A percentile compares a stretch with the other conserved stretches of the same genome.
phyloP scores from a whole-genome alignment of 2,797 vertebrate genomes.

The Rhabdophis nuchalis region DNA sequence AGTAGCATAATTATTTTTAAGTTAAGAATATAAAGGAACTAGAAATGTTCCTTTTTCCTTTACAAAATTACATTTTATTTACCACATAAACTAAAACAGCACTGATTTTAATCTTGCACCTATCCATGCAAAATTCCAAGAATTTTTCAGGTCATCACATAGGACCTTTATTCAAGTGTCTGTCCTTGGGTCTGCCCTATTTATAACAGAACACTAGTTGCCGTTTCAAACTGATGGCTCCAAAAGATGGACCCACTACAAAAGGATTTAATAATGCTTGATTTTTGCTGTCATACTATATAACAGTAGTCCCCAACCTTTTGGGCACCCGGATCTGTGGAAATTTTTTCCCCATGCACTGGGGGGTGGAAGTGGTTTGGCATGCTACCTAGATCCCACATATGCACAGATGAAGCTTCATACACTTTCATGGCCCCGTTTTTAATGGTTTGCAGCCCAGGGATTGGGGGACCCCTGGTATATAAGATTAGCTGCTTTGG shows the following conservation, averaged over 20 bases:
- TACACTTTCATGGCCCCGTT: not conserved
- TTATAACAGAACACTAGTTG: constrained; percentile 36
- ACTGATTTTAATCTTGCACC: constrained; percentile 30
- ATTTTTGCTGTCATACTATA: constrained; percentile 61
- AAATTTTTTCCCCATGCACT: not conserved
- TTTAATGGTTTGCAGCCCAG: not conserved
- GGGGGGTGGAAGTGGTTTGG: not conserved
- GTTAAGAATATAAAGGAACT: not conserved
- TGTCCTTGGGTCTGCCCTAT: constrained; percentile 45
- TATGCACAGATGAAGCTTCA: not conserved
- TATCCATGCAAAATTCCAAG: constrained; percentile 65
- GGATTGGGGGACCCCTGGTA: not conserved
- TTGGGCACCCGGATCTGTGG: not conserved
- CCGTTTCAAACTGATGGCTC: constrained; percentile 63
- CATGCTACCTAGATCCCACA: not conserved
- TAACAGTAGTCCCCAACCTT: not conserved
- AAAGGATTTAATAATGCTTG: constrained; percentile 60
- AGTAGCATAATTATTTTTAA: not conserved
- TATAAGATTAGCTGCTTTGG: constrained; percentile 52
- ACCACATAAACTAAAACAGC: constrained; percentile 30
- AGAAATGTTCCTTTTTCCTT: not conserved
- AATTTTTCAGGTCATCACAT: constrained; percentile 48
- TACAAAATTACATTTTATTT: constrained; percentile 41
- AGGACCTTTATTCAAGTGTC: constrained; percentile 65
- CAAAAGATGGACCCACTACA: constrained; percentile 51